Percentiles rank a stretch among this genome's conserved stretches.
Conservation (phyloP, 2,888 invertebrate genomes). For the Oscheius sp. region DNA sequence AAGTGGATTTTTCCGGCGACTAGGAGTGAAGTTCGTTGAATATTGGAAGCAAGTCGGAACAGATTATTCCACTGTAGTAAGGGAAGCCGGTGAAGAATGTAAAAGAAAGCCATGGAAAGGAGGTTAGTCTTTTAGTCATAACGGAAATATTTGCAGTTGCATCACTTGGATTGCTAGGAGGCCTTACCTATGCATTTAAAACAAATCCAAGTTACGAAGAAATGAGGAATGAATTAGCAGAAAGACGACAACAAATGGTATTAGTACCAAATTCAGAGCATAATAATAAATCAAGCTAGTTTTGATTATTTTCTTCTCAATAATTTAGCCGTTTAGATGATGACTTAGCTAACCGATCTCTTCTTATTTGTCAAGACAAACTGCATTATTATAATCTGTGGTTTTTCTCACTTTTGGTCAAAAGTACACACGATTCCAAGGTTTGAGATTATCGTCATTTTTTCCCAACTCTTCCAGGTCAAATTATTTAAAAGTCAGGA, state of each 20-base stretch:
- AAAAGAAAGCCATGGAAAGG: constrained; percentile 51
- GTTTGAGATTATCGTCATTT: constrained; percentile 27
- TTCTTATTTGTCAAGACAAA: constrained; percentile 48
- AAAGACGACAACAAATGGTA: constrained; percentile 55
- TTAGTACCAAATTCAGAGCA: constrained; percentile 59
- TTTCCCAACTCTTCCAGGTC: constrained; percentile 31
- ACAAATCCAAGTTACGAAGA: constrained; percentile 59
- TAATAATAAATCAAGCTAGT: constrained; percentile 50
- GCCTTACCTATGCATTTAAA: constrained; percentile 47
- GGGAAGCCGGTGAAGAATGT: constrained; percentile 45
- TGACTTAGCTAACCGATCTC: constrained; percentile 40
- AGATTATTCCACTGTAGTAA: constrained; percentile 56
- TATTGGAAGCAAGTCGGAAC: constrained; percentile 24
- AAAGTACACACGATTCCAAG: constrained; percentile 52
- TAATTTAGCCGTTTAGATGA: constrained; percentile 29
- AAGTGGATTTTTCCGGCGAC: neutral
- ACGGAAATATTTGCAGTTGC: constrained; percentile 23
- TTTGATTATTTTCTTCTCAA: neutral
- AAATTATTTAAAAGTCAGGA: constrained; percentile 55
- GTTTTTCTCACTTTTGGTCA: constrained; percentile 60
- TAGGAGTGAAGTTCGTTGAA: constrained; percentile 8
- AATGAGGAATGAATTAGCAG: constrained; percentile 50
- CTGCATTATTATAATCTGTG: constrained; percentile 61
- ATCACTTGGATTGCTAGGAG: constrained; percentile 39
- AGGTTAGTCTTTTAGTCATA: constrained; percentile 19